Evolutionary conservation across 2,113 vertebrate species (phyloP), one percentile per base, ranked within the genome.

Genomic region (Amphiprion ocellaris): DNA sequence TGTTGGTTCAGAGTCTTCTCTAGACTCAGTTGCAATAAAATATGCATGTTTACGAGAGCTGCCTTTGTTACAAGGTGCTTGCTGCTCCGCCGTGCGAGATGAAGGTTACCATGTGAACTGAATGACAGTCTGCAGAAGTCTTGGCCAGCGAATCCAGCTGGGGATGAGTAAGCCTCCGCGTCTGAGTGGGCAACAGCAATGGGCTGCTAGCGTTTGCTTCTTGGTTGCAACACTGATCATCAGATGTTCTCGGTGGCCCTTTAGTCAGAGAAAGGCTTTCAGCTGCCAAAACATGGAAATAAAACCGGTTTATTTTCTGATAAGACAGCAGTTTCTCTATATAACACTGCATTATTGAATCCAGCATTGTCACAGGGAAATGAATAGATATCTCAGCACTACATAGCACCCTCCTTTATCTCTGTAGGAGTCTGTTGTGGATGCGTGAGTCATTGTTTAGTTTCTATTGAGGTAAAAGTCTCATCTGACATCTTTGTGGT

Each of bases 101-200:
- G 53, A 74, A 84, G 75, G 87, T 89, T 90, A 87, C 81, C 81
- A 87, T 86, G 81, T 89, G 83, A 91, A 91, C 76, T 73, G 82
- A 72, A 55, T 83, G 75, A 71, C 85, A 81, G 77, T 87, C 85
- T 86, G 81, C 60, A 68, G 69, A 75, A 85, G 72, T 2, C 65
- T 75, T 52, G 79, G 82, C 87, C 73, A 68, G 70, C 62, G 60
- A 69, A 70, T 85, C 74, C 86, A 89, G 84, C 83, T 84, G 86
- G 82, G 79, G 65, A 86, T 92, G 90, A 90, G 87, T 90, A 86
- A 89, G 82, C 81, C 75, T 74, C 75, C 2, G 67, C 75, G 82
- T 87, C 74, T 89, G 88, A 89, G 92, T 90, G 81, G 85, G 88
- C 82, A 81, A 46, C 74, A 76, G 69, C 74, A 73, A 62, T 74